These are phyloP conservation scores for Rousettus madagascariensis DNA, from an alignment of 2,797 vertebrate species.

Conservation along the genomic window DNA sequence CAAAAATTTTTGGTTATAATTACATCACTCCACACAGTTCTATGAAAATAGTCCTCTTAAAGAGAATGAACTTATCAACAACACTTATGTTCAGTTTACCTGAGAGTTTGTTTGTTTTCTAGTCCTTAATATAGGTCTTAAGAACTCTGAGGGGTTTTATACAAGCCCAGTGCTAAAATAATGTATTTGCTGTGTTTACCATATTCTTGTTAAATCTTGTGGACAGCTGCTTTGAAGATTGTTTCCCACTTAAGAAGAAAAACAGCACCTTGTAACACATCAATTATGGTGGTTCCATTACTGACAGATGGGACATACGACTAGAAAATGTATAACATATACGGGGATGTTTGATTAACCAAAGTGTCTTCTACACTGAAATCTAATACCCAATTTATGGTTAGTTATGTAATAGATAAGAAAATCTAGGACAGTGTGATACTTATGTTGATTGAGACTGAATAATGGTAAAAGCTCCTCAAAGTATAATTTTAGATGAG, in stretches of 20 bases:
- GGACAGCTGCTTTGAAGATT: not conserved
- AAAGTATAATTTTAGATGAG: not conserved
- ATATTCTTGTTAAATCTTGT: constrained; percentile 5
- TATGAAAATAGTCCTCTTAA: not conserved
- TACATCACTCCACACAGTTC: not conserved
- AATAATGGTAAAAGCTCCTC: constrained; percentile 42
- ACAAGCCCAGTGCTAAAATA: not conserved
- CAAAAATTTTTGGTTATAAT: constrained; percentile 1
- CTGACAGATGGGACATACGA: not conserved
- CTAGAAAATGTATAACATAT: not conserved
- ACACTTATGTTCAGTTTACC: not conserved
- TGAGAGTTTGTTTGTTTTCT: not conserved
- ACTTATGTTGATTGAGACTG: constrained; percentile 40
- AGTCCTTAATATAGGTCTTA: not conserved
- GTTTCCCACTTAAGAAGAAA: constrained; percentile 25
- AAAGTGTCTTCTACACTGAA: constrained; percentile 16
- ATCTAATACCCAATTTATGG: not conserved
- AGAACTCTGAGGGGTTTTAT: not conserved
- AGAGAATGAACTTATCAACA: not conserved
- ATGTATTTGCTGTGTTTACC: not conserved
- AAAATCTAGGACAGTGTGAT: constrained; percentile 1
- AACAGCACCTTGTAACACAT: not conserved
- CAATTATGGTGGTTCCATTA: not conserved
- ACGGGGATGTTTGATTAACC: not conserved
- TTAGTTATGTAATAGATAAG: constrained; percentile 25